Evolutionary conservation across 2,888 invertebrate genomes (phyloP), one percentile per base, ranked within the genome.

Genomic region (Tryphoninae sp.): DNA sequence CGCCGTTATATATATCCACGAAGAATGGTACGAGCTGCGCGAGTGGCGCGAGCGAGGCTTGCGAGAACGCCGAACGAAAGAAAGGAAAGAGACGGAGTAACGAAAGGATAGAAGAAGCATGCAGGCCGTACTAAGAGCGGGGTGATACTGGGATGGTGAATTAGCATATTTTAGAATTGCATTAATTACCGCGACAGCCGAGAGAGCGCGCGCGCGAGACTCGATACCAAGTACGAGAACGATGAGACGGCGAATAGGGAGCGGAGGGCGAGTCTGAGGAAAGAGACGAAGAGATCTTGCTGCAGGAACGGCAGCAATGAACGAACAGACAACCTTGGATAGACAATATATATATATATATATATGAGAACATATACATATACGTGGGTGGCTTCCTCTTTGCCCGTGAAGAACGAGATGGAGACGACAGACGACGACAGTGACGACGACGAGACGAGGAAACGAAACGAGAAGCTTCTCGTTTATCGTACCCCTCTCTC

Each of bases 121-220:
- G 61, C 62, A 72, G 72, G 73, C 67, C 58, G 78, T 65, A 62
- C 68, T 59, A 76, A 72, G 81, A 78, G 75, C 84, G 64, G 71
- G 84, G 72, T 76, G 72, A 77, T 80, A 77, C 79, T 45, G 73
- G 73, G 82, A 85, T 83, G 73, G 80, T 83, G 86, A 86, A 88
- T 88, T 88, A 88, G 88, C 88, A 88, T 88, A 88, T 88, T 87
- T 87, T 86, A 86, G 86, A 88, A 88, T 88, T 86, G 87, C 88
- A 89, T 89, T 88, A 89, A 89, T 89, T 89, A 88, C 84, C 80
- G 83, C 69, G 79, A 79, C 79, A 71, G 77, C 55, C 45, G 53
- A 77, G 77, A 78, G 81, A 55, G 65, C 78, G 80, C 78, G 80
- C 62, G 67, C 81, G 68, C 42, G 80, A 80, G 76, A 49, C 76